Conservation (phyloP, 1,140 invertebrate species). For the Meteorus sp. region DNA sequence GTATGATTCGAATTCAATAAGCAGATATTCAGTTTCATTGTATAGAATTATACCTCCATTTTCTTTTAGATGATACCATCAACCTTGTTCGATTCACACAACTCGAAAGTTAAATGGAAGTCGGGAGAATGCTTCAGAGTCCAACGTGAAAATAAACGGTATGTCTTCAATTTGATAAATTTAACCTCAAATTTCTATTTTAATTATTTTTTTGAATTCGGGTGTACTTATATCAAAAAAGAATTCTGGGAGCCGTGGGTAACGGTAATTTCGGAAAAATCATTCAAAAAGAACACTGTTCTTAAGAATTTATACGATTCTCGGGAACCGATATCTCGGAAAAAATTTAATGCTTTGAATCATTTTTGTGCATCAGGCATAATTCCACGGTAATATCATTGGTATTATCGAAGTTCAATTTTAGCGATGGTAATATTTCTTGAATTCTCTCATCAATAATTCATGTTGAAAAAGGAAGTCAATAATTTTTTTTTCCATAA, state of each 20-base stretch:
- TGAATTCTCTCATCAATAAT: too few species aligned
- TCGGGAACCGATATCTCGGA: neutral
- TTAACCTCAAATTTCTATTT: neutral
- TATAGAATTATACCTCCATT: neutral
- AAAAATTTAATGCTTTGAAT: too few species aligned
- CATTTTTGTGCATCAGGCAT: too few species aligned
- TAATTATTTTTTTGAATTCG: too few species aligned
- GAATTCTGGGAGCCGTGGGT: neutral
- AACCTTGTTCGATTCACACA: neutral
- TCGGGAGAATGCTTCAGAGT: neutral
- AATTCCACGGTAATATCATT: too few species aligned
- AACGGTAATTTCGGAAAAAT: slow-evolving; percentile 4
- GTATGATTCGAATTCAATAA: neutral
- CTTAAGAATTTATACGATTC: neutral
- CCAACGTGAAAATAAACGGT: neutral
- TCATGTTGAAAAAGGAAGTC: neutral
- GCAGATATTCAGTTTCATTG: neutral
- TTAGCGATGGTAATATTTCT: too few species aligned
- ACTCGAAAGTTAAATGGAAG: slow-evolving; percentile 10
- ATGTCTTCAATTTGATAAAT: neutral
- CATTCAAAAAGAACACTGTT: neutral
- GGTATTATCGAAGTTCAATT: too few species aligned
- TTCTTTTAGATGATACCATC: slow-evolving; percentile 2
- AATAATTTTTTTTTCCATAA: neutral
- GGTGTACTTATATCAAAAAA: neutral